Conservation (phyloP, 2,797 vertebrate genomes). For the Setipinna tenuifilis region DNA sequence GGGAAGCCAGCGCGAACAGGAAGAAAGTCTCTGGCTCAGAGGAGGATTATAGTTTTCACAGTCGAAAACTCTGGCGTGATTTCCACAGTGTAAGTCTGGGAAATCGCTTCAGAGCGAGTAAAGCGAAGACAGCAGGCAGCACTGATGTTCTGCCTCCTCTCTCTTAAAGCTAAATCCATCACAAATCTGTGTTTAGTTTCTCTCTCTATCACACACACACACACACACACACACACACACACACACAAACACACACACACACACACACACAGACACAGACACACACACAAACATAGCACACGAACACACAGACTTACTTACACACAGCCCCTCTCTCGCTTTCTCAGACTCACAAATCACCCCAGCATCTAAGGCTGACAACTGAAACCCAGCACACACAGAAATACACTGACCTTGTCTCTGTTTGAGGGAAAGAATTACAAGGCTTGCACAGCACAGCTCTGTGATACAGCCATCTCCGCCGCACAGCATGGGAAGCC, state of each 20-base stretch:
- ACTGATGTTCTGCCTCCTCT: conserved; percentile 56
- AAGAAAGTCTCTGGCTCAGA: conserved; percentile 23
- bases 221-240: neutral
- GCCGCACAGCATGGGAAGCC: neutral
- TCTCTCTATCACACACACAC: neutral
- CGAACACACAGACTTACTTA: neutral
- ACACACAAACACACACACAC: neutral
- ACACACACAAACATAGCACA: neutral
- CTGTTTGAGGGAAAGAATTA: conserved; percentile 50
- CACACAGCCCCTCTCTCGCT: conserved; percentile 26
- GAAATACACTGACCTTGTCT: conserved; percentile 36
- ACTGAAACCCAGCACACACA: conserved; percentile 20
- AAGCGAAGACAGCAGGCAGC: conserved; percentile 52
- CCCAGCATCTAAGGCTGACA: conserved; percentile 29
- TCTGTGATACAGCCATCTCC: conserved; percentile 36
- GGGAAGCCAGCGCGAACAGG: neutral
- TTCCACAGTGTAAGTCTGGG: conserved; percentile 57
- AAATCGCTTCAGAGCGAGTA: conserved; percentile 44
- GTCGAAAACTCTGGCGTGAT: conserved; percentile 33
- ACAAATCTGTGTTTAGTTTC: conserved; percentile 39
- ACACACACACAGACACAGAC: neutral
- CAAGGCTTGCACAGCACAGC: conserved; percentile 39
- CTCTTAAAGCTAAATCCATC: conserved; percentile 60
- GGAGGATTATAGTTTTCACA: conserved; percentile 1
- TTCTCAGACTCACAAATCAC: conserved; percentile 30